A percentile compares a stretch with the other conserved stretches of the same genome.
These are phyloP conservation scores for Sinhomidia bicolor DNA, from an alignment of 2,888 invertebrate genomes.

Conservation along the genomic window DNA sequence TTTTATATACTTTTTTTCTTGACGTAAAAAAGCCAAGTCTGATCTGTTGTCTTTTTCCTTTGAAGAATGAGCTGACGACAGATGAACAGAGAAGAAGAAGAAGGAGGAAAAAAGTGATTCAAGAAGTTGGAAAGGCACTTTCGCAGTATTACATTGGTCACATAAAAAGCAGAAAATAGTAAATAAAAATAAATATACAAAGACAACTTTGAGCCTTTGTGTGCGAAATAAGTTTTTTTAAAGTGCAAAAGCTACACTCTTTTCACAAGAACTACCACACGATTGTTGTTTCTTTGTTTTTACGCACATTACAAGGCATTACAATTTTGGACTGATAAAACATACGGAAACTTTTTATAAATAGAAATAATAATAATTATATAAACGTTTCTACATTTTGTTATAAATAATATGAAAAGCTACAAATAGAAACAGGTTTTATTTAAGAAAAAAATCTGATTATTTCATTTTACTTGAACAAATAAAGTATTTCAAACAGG, in stretches of 20 bases:
- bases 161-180: neutral
- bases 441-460: too few species aligned
- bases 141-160: slow-evolving; percentile 13
- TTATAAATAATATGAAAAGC: too few species aligned
- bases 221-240: neutral
- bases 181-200: neutral
- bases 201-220: neutral
- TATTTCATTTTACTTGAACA: too few species aligned
- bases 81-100: neutral
- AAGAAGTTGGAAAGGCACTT: slow-evolving; percentile 23
- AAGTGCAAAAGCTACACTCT: neutral
- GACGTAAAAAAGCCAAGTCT: slow-evolving; percentile 42
- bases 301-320: too few species aligned
- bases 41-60: slow-evolving; percentile 26
- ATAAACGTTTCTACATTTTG: too few species aligned
- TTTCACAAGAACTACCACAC: too few species aligned
- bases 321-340: neutral
- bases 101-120: neutral
- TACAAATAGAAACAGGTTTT: too few species aligned
- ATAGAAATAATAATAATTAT: slow-evolving; percentile 10
- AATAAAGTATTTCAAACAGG: too few species aligned
- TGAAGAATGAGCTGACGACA: slow-evolving; percentile 50
- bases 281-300: neutral
- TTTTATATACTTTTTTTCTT: slow-evolving; percentile 20
- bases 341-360: neutral